Conservation (phyloP, 2,888 invertebrate genomes). For the Drosophila recens region DNA sequence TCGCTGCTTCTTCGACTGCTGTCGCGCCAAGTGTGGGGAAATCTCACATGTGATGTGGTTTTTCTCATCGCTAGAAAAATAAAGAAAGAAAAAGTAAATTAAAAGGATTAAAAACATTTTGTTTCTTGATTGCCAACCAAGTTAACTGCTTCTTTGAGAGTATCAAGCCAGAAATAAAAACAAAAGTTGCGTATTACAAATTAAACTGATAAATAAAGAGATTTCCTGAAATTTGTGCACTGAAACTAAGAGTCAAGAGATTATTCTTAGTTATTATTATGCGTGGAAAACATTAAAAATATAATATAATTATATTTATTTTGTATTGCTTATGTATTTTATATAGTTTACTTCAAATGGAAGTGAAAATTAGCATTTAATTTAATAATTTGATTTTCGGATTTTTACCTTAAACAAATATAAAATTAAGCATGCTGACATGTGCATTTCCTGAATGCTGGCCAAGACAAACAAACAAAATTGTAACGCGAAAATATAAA, state of each 20-base stretch:
- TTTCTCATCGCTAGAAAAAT: conserved; percentile 7
- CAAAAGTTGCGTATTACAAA: conserved; percentile 21
- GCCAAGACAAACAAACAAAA: conserved; percentile 71
- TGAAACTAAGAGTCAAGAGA: conserved; percentile 1
- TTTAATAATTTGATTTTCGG: too few species aligned
- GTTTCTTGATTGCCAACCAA: conserved; percentile 46
- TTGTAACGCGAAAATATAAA: conserved; percentile 46
- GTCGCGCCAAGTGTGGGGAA: conserved; percentile 6
- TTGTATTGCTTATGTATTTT: too few species aligned
- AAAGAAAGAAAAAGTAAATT: conserved; percentile 59
- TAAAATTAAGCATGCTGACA: conserved; percentile 1
- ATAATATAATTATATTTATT: too few species aligned
- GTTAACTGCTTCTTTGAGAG: conserved; percentile 22
- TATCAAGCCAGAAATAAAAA: neutral
- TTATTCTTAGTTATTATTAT: conserved; percentile 1
- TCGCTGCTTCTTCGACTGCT: conserved; percentile 19
- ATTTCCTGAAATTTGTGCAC: conserved; percentile 10
- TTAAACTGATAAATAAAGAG: conserved; percentile 46
- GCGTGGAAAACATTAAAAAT: neutral
- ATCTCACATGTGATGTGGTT: conserved; percentile 54
- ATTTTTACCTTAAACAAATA: conserved; percentile 25
- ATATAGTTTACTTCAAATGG: too few species aligned
- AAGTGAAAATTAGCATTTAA: neutral
- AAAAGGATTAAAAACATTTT: conserved; percentile 71
- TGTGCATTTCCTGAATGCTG: conserved; percentile 41